Conservation (phyloP, 1,140 invertebrate genomes). For the Drosophila santomea region DNA sequence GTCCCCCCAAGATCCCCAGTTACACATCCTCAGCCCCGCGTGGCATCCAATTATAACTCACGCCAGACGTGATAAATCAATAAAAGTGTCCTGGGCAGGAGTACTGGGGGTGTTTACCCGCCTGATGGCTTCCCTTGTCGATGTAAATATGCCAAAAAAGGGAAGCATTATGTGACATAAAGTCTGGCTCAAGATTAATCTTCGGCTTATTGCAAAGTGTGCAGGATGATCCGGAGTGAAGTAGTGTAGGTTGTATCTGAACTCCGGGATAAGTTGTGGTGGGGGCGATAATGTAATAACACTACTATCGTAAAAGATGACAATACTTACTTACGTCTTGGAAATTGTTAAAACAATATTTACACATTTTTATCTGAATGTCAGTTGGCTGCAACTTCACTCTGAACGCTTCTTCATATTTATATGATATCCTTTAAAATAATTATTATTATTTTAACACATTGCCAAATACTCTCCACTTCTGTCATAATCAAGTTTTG, state of each 20-base stretch:
- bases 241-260: constrained; percentile 4
- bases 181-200: constrained; percentile 59
- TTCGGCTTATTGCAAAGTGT: constrained; percentile 33
- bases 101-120: constrained; percentile 50
- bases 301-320: too few relatives aligned
- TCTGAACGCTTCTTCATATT: too few relatives aligned
- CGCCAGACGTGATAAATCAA: constrained; percentile 72
- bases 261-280: constrained; percentile 6
- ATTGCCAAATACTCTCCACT: too few relatives aligned
- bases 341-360: too few relatives aligned
- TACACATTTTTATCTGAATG: too few relatives aligned
- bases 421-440: too few relatives aligned
- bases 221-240: constrained; percentile 9
- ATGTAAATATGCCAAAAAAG: constrained; percentile 57
- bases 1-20: not conserved
- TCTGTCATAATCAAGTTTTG: too few relatives aligned
- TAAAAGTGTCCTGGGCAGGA: constrained; percentile 61
- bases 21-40: constrained; percentile 4
- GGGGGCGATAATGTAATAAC: not conserved
- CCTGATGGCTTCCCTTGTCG: constrained; percentile 49
- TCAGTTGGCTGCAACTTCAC: too few relatives aligned
- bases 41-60: constrained; percentile 66
- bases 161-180: constrained; percentile 58
- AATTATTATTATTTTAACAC: too few relatives aligned
- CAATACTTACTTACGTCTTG: too few relatives aligned